phyloP scores from a whole-genome alignment of 2,797 vertebrate species.

The Hypotaenidia philippensis region DNA sequence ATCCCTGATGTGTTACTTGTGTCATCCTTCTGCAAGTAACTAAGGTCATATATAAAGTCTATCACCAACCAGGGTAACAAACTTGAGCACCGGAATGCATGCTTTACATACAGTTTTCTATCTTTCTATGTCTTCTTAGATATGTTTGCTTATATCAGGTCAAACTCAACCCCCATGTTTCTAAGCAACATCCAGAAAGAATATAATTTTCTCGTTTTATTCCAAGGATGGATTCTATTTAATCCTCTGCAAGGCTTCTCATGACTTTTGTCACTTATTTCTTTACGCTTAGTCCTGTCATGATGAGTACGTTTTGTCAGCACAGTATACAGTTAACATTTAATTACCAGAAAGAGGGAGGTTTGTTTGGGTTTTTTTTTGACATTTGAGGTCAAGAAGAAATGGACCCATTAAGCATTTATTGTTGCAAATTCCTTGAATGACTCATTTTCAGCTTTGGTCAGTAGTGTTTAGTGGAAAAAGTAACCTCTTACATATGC shows the following conservation, averaged over 20 bases:
- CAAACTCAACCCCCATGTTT: background rate
- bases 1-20: background rate
- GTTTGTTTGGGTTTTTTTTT: rapidly evolving
- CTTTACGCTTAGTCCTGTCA: background rate
- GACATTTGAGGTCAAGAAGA: background rate
- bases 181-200: background rate
- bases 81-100: background rate
- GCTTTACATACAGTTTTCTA: background rate
- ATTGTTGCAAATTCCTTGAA: background rate
- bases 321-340: background rate
- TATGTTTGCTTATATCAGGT: background rate
- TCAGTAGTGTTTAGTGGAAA: background rate
- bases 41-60: background rate
- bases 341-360: background rate
- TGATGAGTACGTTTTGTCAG: background rate
- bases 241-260: background rate
- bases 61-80: background rate
- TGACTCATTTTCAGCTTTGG: background rate
- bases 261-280: background rate
- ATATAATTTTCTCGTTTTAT: background rate
- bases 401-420: background rate
- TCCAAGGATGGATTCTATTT: background rate
- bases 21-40: background rate
- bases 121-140: background rate
- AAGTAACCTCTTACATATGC: background rate